These are phyloP conservation scores for Pygmarrhopalites habei DNA, from an alignment of 1,140 invertebrate species.

Conservation along the genomic window DNA sequence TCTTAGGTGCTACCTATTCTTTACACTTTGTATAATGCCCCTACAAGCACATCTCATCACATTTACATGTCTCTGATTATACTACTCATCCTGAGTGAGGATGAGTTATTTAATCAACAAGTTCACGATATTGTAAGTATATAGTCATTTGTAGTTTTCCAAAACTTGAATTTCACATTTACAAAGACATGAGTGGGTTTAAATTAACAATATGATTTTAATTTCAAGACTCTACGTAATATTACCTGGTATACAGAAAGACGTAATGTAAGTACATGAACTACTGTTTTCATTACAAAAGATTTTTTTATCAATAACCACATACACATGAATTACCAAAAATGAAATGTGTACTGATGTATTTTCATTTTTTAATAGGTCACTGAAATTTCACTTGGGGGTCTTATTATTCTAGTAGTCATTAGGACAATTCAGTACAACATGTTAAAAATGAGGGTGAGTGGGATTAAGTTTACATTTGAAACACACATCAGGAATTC, in stretches of 20 bases:
- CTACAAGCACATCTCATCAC: conserved; percentile 88
- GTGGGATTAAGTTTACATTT: too few species aligned
- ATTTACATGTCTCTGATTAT: conserved; percentile 99
- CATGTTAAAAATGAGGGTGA: conserved; percentile 85
- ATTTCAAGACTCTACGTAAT: conserved; percentile 63
- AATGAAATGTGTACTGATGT: too few species aligned
- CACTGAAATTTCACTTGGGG: conserved; percentile 87
- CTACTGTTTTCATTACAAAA: too few species aligned
- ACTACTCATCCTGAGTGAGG: conserved; percentile 91
- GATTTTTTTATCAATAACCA: too few species aligned
- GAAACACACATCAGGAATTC: too few species aligned
- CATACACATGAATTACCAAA: too few species aligned
- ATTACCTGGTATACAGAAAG: conserved; percentile 88
- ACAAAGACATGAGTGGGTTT: too few species aligned
- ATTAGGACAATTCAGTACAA: conserved; percentile 96
- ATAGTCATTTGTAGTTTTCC: not conserved
- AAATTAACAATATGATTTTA: too few species aligned
- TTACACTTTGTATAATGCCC: conserved; percentile 84
- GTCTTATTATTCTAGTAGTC: conserved; percentile 89
- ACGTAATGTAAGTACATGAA: too few species aligned
- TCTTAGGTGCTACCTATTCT: conserved; percentile 83
- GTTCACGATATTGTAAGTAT: conserved; percentile 84
- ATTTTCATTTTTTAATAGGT: too few species aligned
- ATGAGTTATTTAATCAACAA: conserved; percentile 87
- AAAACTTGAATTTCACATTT: not conserved